These are phyloP conservation scores for Chaunax sp. DNA, from an alignment of 2,797 vertebrate genomes.

Conservation along the genomic window DNA sequence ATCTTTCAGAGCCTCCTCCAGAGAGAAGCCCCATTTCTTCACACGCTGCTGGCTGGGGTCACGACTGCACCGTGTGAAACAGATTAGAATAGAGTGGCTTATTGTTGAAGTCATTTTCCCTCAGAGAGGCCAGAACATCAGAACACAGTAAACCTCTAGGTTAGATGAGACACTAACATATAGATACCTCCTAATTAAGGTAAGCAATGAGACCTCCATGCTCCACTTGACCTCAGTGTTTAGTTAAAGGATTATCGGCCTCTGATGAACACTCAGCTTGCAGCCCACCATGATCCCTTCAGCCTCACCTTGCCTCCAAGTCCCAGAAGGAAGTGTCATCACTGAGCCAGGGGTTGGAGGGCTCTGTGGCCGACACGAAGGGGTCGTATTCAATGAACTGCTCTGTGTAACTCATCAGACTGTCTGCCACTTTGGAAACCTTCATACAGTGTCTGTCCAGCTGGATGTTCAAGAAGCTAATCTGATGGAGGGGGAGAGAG, in stretches of 20 bases:
- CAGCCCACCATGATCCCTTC: background rate
- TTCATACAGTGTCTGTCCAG: constrained; percentile 98
- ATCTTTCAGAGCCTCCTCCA: constrained; percentile 94
- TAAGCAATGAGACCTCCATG: background rate
- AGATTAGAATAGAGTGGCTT: background rate
- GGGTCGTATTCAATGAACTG: constrained; percentile 95
- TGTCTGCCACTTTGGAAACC: constrained; percentile 98
- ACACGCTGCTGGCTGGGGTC: constrained; percentile 94
- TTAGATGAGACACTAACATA: constrained; percentile 34
- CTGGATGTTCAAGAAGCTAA: constrained; percentile 93
- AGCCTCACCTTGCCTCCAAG: constrained; percentile 90
- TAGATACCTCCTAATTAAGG: constrained; percentile 10
- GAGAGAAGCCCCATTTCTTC: constrained; percentile 94
- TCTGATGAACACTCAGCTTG: background rate
- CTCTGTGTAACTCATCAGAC: constrained; percentile 93
- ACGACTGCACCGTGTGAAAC: constrained; percentile 81
- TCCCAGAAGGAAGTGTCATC: constrained; percentile 93
- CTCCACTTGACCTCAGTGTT: constrained; percentile 15
- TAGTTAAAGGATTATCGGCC: constrained; percentile 5
- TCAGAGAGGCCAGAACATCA: constrained; percentile 1
- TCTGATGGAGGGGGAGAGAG: constrained; percentile 81
- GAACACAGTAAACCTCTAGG: constrained; percentile 25
- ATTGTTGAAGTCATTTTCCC: background rate
- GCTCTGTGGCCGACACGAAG: constrained; percentile 88
- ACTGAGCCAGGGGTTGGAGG: constrained; percentile 94